A percentile compares a stretch with the other conserved stretches of the same genome.
Evolutionary conservation across 2,888 invertebrate genomes (phyloP).

Genomic region (Leucania comma): DNA sequence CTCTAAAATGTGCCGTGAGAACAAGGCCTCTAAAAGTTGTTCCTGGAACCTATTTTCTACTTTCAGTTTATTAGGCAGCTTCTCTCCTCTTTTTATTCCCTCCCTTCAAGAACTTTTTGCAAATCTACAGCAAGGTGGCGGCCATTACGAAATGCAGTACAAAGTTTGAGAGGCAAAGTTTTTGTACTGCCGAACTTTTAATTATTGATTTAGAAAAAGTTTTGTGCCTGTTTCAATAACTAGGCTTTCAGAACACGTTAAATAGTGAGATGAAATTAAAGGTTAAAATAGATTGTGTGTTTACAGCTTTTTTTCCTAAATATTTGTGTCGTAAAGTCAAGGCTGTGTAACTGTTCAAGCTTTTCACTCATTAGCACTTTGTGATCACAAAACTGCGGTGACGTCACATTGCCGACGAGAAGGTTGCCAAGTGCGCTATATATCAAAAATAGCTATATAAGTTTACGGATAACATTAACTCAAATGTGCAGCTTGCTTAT

Average conservation of each 20-base stretch:
- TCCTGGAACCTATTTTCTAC: slow-evolving; percentile 11
- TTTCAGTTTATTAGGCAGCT: slow-evolving; percentile 12
- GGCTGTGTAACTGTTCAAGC: no score
- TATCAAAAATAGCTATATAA: no score
- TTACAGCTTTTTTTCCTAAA: not conserved
- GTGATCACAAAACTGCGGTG: no score
- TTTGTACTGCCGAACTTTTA: not conserved
- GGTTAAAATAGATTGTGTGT: not conserved
- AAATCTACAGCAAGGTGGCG: slow-evolving; percentile 26
- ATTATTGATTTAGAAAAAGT: not conserved
- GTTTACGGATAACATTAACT: no score
- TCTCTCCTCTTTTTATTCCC: not conserved
- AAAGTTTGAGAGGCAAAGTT: not conserved
- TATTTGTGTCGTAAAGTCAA: not conserved
- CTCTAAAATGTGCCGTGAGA: slow-evolving; percentile 16
- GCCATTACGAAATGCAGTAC: slow-evolving; percentile 14
- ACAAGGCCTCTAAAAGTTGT: slow-evolving; percentile 18
- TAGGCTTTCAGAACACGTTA: not conserved
- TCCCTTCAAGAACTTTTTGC: not conserved
- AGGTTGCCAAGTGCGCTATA: no score
- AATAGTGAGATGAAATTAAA: not conserved
- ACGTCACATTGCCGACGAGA: no score
- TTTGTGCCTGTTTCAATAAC: not conserved
- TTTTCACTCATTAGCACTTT: no score
- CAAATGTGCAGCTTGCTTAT: no score